Conservation (phyloP, 2,797 vertebrate genomes). For the Ibycter americanus region DNA sequence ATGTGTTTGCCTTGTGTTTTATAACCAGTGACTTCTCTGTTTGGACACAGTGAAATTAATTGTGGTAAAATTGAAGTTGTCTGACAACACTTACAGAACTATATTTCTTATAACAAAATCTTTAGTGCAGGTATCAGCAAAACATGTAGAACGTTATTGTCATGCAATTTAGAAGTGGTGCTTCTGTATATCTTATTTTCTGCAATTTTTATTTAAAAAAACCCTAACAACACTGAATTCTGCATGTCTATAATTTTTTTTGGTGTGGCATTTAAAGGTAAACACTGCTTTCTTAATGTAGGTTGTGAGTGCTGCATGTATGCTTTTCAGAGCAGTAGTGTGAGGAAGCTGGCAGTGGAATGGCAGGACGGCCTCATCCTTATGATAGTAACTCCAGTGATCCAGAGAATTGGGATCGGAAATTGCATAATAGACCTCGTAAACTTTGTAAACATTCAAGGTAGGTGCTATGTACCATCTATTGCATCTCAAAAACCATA, state of each 20-base stretch:
- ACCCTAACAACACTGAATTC: slow-evolving; percentile 41
- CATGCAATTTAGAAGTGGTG: not conserved
- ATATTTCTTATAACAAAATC: not conserved
- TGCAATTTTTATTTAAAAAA: not conserved
- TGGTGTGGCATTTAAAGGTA: slow-evolving; percentile 73
- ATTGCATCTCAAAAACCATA: slow-evolving; percentile 63
- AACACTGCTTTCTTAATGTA: slow-evolving; percentile 79
- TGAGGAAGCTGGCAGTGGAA: slow-evolving; percentile 85
- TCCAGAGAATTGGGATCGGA: slow-evolving; percentile 90
- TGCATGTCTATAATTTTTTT: slow-evolving; percentile 57
- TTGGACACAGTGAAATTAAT: not conserved
- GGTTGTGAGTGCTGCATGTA: slow-evolving; percentile 87
- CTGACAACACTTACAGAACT: not conserved
- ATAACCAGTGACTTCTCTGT: not conserved
- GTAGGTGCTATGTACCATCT: slow-evolving; percentile 78
- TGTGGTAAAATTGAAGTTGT: not conserved
- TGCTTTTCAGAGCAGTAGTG: slow-evolving; percentile 83
- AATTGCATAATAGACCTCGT: slow-evolving; percentile 87
- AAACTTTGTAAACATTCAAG: slow-evolving; percentile 90
- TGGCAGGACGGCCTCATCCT: slow-evolving; percentile 90
- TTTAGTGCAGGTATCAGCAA: not conserved
- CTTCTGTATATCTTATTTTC: not conserved
- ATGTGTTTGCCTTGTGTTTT: not conserved
- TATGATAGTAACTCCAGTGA: slow-evolving; percentile 97
- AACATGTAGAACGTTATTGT: not conserved